phyloP scores from a whole-genome alignment of 2,113 vertebrate species.

The Xerus inauris region DNA sequence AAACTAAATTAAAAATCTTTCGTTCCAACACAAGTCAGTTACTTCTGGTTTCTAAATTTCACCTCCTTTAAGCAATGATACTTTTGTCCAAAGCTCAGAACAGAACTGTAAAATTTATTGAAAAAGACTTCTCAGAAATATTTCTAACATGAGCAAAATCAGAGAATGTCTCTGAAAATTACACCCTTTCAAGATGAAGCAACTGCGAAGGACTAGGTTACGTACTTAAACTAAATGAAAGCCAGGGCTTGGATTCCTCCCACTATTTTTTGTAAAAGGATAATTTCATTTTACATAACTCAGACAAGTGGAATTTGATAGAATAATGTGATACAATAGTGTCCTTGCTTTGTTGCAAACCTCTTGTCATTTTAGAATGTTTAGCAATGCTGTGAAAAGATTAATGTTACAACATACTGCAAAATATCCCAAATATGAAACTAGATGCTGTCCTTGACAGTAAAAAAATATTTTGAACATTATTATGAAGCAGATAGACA shows the following conservation, averaged over 20 bases:
- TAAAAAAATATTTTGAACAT: constrained; percentile 3
- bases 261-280: constrained; percentile 40
- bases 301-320: constrained; percentile 13
- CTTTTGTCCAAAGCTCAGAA: constrained; percentile 45
- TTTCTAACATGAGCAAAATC: constrained; percentile 65
- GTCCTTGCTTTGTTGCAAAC: background rate
- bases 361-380: constrained; percentile 35
- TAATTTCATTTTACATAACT: constrained; percentile 55
- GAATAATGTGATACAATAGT: background rate
- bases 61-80: constrained; percentile 43
- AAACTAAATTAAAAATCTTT: constrained; percentile 20
- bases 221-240: constrained; percentile 52
- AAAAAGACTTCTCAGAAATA: constrained; percentile 42
- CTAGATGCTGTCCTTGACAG: background rate
- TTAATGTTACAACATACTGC: background rate
- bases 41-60: constrained; percentile 56
- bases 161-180: constrained; percentile 67
- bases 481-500: background rate
- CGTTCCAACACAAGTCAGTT: constrained; percentile 38
- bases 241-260: constrained; percentile 43
- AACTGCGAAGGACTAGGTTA: background rate
- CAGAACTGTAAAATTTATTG: constrained; percentile 15
- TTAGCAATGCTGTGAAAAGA: constrained; percentile 42
- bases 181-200: constrained; percentile 63
- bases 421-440: constrained; percentile 29